Conservation (phyloP, 2,888 invertebrate genomes). For the Dolomedes plantarius region DNA sequence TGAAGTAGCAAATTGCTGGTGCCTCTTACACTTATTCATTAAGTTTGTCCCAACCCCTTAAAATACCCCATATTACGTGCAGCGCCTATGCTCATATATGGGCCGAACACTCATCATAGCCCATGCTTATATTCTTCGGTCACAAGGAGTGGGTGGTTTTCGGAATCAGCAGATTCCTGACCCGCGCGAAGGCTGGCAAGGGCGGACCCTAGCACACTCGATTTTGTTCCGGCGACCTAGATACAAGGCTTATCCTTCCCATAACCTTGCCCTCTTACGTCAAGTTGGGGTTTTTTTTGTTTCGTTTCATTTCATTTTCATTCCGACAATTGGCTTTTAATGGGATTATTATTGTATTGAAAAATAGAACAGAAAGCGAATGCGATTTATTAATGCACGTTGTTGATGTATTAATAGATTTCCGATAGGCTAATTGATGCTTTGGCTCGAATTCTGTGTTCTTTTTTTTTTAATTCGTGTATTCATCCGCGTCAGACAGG, state of each 20-base stretch:
- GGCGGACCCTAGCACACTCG: constrained; percentile 13
- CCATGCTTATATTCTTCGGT: not conserved
- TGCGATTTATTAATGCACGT: not conserved
- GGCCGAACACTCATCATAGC: not conserved
- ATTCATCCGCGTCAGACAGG: too few species aligned
- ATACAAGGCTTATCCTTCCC: constrained; percentile 22
- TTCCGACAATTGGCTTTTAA: not conserved
- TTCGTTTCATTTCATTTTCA: too few species aligned
- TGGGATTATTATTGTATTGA: not conserved
- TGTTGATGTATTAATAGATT: not conserved
- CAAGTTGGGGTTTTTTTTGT: not conserved
- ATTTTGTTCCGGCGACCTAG: constrained; percentile 28
- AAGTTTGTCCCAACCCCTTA: not conserved
- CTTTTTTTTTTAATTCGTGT: too few species aligned
- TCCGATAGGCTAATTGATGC: not conserved
- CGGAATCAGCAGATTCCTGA: constrained; percentile 16
- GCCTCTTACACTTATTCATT: too few species aligned
- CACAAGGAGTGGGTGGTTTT: constrained; percentile 21
- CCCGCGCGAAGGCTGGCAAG: constrained; percentile 13
- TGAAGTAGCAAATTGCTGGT: too few species aligned
- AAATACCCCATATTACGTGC: not conserved
- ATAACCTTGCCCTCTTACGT: constrained; percentile 31
- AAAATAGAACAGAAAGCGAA: constrained; percentile 1
- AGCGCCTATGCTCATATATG: not conserved
- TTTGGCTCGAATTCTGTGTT: not conserved